Conservation (phyloP, 2,888 invertebrate species). For the Dendrolimus pini region DNA sequence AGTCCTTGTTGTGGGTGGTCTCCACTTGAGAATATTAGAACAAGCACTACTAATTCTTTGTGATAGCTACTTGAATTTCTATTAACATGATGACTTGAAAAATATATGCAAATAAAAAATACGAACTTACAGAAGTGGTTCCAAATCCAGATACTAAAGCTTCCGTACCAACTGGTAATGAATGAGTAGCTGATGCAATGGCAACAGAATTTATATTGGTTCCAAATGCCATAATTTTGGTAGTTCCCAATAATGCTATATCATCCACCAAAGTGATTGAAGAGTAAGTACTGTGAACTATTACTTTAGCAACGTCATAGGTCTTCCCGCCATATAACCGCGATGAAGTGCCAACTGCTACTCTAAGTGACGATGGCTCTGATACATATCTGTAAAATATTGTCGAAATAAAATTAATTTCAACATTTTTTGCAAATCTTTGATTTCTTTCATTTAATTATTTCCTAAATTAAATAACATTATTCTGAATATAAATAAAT, state of each 20-base stretch:
- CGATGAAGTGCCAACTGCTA: constrained; percentile 44
- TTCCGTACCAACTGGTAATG: constrained; percentile 37
- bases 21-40: not conserved
- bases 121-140: constrained; percentile 33
- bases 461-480: too few species aligned
- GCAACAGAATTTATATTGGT: constrained; percentile 32
- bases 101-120: not conserved
- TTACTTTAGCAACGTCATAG: constrained; percentile 35
- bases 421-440: too few species aligned
- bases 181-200: constrained; percentile 29
- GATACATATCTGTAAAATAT: constrained; percentile 31
- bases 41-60: not conserved
- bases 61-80: not conserved
- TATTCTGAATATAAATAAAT: too few species aligned
- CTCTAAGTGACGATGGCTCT: constrained; percentile 32
- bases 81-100: not conserved
- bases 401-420: too few species aligned
- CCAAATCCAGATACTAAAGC: constrained; percentile 66
- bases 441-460: too few species aligned
- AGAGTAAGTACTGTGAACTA: constrained; percentile 45
- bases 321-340: constrained; percentile 44
- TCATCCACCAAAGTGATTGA: constrained; percentile 43
- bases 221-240: constrained; percentile 34
- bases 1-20: not conserved
- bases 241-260: constrained; percentile 46